Evolutionary conservation across 2,888 invertebrate genomes (phyloP).

Genomic region (Chaetoderma sp.): DNA sequence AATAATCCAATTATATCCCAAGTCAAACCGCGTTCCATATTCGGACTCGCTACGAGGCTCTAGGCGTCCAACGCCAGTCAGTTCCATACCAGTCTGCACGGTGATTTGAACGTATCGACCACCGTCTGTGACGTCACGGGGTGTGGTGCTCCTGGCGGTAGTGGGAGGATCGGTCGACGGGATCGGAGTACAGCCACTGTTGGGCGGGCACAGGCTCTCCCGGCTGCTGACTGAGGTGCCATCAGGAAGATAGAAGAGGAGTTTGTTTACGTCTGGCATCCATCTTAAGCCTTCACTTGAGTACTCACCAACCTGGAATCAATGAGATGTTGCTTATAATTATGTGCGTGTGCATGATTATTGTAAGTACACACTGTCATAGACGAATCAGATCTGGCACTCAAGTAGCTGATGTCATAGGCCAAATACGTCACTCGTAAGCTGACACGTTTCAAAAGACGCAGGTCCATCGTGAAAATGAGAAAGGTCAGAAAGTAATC

Average conservation of each 20-base stretch:
- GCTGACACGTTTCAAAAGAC: too few species aligned
- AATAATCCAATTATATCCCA: slow-evolving; percentile 80
- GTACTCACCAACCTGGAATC: too few species aligned
- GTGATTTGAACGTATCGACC: slow-evolving; percentile 29
- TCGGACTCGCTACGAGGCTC: not conserved
- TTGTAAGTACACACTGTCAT: too few species aligned
- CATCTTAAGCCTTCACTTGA: too few species aligned
- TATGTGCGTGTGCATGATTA: too few species aligned
- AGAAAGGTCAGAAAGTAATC: too few species aligned
- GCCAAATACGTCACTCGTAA: too few species aligned
- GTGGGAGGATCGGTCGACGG: slow-evolving; percentile 1
- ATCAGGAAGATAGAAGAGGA: not conserved
- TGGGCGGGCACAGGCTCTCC: not conserved
- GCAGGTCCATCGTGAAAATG: too few species aligned
- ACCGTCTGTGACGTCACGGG: slow-evolving; percentile 30
- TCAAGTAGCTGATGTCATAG: too few species aligned
- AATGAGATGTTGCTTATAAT: too few species aligned
- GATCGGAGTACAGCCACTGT: not conserved
- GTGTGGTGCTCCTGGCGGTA: slow-evolving; percentile 17
- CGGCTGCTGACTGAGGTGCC: slow-evolving; percentile 3
- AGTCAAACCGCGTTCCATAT: slow-evolving; percentile 44
- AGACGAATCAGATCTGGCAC: too few species aligned
- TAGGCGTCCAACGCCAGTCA: slow-evolving; percentile 45
- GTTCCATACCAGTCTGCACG: slow-evolving; percentile 45
- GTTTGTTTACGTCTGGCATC: too few species aligned